Percentiles rank a stretch among this genome's conserved stretches.
Conservation (phyloP, 1,140 invertebrate genomes). For the Dreissena rostriformis region DNA sequence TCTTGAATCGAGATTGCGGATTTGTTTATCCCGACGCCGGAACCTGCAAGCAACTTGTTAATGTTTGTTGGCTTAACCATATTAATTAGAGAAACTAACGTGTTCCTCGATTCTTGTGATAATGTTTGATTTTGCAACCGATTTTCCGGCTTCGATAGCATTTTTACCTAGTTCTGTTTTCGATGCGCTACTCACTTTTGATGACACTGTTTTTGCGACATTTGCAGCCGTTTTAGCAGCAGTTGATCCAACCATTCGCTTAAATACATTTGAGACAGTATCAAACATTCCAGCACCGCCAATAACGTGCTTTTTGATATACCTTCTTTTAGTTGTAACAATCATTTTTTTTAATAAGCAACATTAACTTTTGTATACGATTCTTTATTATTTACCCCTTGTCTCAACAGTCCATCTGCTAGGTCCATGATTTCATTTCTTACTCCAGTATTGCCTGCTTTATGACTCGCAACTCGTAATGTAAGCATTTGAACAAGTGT, state of each 20-base stretch:
- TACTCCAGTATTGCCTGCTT: not conserved
- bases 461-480: not conserved
- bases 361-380: not conserved
- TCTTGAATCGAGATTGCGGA: conserved; percentile 9
- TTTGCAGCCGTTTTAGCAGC: not conserved
- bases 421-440: not conserved
- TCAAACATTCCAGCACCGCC: conserved; percentile 7
- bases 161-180: not conserved
- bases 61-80: not conserved
- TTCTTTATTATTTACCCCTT: not conserved
- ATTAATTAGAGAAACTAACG: not conserved
- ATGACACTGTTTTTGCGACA: not conserved
- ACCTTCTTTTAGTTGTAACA: not conserved
- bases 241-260: not conserved
- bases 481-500: not conserved
- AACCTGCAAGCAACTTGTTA: not conserved
- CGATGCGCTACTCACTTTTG: not conserved
- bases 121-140: not conserved
- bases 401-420: not conserved
- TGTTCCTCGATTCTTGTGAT: not conserved
- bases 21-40: not conserved
- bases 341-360: not conserved
- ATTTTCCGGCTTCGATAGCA: not conserved
- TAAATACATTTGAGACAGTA: not conserved
- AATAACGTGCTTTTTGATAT: not conserved